phyloP scores from a whole-genome alignment of 2,113 vertebrate genomes.

The Charina bottae region DNA sequence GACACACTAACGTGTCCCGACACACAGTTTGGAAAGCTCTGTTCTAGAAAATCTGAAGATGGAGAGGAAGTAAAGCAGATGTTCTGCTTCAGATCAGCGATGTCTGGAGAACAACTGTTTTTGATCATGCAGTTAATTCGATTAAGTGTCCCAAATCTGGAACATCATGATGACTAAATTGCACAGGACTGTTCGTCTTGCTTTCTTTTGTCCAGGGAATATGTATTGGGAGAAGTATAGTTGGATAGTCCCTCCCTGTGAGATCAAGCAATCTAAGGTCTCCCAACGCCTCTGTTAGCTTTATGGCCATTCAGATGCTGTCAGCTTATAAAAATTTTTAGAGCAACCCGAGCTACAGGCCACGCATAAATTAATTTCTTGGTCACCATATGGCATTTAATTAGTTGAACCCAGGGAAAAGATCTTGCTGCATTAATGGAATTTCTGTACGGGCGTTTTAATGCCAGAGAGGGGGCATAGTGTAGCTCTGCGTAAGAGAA shows the following conservation, averaged over 20 bases:
- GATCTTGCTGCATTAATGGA: slow-evolving; percentile 47
- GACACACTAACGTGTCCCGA: no score
- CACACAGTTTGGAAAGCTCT: no score
- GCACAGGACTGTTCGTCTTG: no score
- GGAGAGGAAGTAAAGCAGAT: no score
- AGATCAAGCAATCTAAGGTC: no score
- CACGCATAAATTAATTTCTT: slow-evolving; percentile 49
- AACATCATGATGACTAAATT: neutral
- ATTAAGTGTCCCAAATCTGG: neutral
- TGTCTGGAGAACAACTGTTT: no score
- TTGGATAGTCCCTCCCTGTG: no score
- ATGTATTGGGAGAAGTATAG: neutral
- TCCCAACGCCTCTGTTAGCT: neutral
- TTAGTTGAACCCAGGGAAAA: slow-evolving; percentile 37
- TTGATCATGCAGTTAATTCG: no score
- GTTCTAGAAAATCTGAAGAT: neutral
- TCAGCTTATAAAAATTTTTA: slow-evolving; percentile 37
- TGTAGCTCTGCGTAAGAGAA: slow-evolving; percentile 46
- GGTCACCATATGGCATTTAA: slow-evolving; percentile 49
- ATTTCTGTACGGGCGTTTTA: slow-evolving; percentile 41
- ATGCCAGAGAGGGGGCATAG: slow-evolving; percentile 27
- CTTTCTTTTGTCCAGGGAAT: neutral
- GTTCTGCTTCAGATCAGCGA: no score
- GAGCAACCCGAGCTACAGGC: slow-evolving; percentile 39
- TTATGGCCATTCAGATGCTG: neutral